These are phyloP conservation scores for Pachypanchax playfairii DNA, from an alignment of 2,113 vertebrate genomes.

Conservation along the genomic window DNA sequence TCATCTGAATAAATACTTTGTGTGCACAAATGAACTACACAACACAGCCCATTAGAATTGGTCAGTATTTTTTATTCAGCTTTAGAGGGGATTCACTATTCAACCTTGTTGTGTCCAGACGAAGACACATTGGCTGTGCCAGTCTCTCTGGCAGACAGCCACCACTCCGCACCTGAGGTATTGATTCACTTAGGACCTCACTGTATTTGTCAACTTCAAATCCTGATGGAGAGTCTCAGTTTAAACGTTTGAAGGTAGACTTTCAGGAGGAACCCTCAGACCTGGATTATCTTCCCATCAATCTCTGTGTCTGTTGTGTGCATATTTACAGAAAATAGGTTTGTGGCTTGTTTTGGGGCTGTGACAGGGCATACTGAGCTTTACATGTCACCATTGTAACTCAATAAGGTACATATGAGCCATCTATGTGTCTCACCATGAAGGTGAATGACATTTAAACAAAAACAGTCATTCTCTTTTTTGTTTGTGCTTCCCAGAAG, in stretches of 20 bases:
- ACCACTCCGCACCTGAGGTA: conserved; percentile 74
- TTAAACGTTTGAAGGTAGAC: conserved; percentile 69
- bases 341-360: conserved; percentile 13
- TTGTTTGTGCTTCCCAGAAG: conserved; percentile 22
- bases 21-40: conserved; percentile 9
- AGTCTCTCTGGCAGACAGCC: conserved; percentile 78
- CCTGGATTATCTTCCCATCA: conserved; percentile 71
- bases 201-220: conserved; percentile 82
- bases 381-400: conserved; percentile 11
- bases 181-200: conserved; percentile 77
- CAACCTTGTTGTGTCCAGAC: conserved; percentile 67
- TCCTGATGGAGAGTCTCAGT: conserved; percentile 77
- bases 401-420: background rate
- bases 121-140: conserved; percentile 78
- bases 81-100: conserved; percentile 46
- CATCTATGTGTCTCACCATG: conserved; percentile 32
- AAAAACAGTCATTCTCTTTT: conserved; percentile 51
- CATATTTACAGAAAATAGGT: conserved; percentile 51
- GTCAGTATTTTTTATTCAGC: conserved; percentile 18
- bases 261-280: conserved; percentile 63
- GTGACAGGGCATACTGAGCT: background rate
- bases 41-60: conserved; percentile 2
- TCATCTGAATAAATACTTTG: background rate
- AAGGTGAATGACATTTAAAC: conserved; percentile 48
- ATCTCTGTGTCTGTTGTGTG: conserved; percentile 48